Evolutionary conservation across 2,888 invertebrate genomes (phyloP).

Genomic region (Anorthoa munda): DNA sequence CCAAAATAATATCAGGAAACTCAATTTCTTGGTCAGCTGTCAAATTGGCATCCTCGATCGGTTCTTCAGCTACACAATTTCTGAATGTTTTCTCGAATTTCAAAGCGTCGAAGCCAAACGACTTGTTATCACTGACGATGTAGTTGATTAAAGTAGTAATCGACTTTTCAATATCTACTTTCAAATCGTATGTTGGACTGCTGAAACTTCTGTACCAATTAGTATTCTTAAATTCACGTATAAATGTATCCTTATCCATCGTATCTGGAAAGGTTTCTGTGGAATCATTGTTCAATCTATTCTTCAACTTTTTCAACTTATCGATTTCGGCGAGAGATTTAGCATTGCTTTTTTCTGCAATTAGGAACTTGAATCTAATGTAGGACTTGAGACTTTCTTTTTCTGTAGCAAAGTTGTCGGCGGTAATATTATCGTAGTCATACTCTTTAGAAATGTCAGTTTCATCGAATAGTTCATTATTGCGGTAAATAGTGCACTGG

Average conservation of each 20-base stretch:
- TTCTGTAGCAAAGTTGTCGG: constrained; percentile 67
- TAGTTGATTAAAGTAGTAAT: constrained; percentile 77
- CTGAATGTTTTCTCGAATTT: constrained; percentile 68
- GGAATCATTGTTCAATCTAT: constrained; percentile 14
- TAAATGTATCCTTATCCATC: constrained; percentile 24
- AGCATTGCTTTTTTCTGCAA: constrained; percentile 51
- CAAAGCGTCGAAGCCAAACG: constrained; percentile 73
- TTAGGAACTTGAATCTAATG: constrained; percentile 72
- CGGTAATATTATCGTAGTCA: constrained; percentile 69
- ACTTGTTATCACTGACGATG: constrained; percentile 72
- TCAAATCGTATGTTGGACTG: constrained; percentile 33
- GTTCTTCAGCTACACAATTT: constrained; percentile 63
- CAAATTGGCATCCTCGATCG: constrained; percentile 68
- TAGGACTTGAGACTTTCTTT: constrained; percentile 72
- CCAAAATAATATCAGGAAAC: constrained; percentile 76
- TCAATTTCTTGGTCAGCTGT: constrained; percentile 71
- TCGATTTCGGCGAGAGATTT: constrained; percentile 65
- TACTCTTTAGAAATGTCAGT: constrained; percentile 70
- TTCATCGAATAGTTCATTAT: constrained; percentile 49
- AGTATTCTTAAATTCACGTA: constrained; percentile 55
- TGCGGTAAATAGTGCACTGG: constrained; percentile 67
- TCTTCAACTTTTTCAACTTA: constrained; percentile 35
- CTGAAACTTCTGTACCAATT: constrained; percentile 68
- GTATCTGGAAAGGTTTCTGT: constrained; percentile 21
- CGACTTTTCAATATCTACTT: constrained; percentile 71